Evolutionary conservation across 1,140 invertebrate genomes (phyloP), one percentile per base, ranked within the genome.

Genomic region (Heliconius hewitsoni): DNA sequence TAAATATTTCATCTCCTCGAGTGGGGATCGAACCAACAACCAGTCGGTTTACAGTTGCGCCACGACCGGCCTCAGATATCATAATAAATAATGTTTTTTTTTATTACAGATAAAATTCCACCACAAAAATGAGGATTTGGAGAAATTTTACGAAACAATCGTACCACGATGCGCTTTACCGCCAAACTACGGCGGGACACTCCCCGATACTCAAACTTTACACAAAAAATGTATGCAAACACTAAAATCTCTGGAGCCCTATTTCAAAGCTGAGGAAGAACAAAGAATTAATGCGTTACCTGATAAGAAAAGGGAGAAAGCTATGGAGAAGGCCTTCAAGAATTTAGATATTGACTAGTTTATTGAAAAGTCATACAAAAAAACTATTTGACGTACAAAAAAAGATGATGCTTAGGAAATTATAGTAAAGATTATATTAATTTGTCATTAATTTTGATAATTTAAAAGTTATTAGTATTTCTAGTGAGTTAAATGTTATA

Each of bases 21-120:
- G 23, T 23, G 23, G 23, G 23, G 23, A 23, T 23, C 23, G 23
- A 23, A 23, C 23, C 23, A 23, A 23, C 23, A 23, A 23, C 23
- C 23, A 23, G 23, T 23, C 23, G 23, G 23, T 23, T 23, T 23
- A 23, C 23, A 23, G 23, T 23, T 23, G 23, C 23, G 23, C 23
- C 23, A 23, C 23, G 23, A 23, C 23, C 23, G 23, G 23, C 23
- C 23, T 23, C 23, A n/a, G 19, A 52, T 52, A 18, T 18, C 18
- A 60, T 60, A 19, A 60, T 23, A 60, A 60, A 8, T 8, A 23
- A 23, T n/a, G 3, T 57, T 55, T 55, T 18, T 73, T 46, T 71
- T 80, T 71, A 73, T 89, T 89, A 52, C 88, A 95, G 93, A 86
- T 95, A 30, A 92, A 93, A 83, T 93, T 95, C 83, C 93, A 94